These are phyloP conservation scores for Diabrotica balteata DNA, from an alignment of 2,888 invertebrate genomes.

Conservation along the genomic window DNA sequence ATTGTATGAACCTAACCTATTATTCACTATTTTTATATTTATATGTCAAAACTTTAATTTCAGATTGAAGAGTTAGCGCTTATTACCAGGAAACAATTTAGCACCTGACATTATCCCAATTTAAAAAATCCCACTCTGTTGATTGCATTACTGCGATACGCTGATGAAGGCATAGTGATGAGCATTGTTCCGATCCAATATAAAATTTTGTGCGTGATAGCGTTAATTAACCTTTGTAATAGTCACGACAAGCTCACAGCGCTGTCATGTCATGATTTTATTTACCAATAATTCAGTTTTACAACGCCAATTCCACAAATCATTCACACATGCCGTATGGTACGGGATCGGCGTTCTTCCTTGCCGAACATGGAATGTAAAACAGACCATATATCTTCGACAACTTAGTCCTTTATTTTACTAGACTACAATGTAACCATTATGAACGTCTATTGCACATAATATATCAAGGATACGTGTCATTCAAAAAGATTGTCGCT, in stretches of 20 bases:
- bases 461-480: too few species aligned
- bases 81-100: too few species aligned
- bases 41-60: too few species aligned
- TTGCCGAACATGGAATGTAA: not conserved
- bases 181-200: conserved; percentile 9
- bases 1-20: too few species aligned
- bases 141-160: conserved; percentile 8
- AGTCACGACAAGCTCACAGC: conserved; percentile 16
- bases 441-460: too few species aligned
- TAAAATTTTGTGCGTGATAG: conserved; percentile 1
- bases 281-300: conserved; percentile 20
- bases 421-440: not conserved
- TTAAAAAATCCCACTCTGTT: not conserved
- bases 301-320: conserved; percentile 11
- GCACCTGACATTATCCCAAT: too few species aligned
- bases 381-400: not conserved
- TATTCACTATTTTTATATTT: too few species aligned
- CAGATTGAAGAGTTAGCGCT: too few species aligned
- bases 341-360: not conserved
- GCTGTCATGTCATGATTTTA: conserved; percentile 20
- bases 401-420: not conserved
- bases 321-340: conserved; percentile 4
- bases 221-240: conserved; percentile 9
- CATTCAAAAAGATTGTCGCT: too few species aligned
- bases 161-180: conserved; percentile 12